Evolutionary conservation across 2,888 invertebrate genomes (phyloP), one percentile per base, ranked within the genome.

Genomic region (Pseudococcus jackbeardsleyi): DNA sequence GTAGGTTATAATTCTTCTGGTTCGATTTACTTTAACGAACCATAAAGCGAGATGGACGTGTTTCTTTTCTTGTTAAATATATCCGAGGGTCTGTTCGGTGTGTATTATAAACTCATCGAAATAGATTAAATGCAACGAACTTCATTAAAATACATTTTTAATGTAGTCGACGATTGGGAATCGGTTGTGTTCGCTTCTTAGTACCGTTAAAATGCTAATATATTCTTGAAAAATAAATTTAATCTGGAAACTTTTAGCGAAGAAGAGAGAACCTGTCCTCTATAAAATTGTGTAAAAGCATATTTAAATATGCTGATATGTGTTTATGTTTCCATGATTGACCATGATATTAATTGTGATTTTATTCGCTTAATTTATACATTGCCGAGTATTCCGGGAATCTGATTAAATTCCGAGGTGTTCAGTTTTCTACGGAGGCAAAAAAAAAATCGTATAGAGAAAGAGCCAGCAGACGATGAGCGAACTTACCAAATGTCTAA

Each of bases 191-290:
- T 50, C 85, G 26, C 85, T 12, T 85, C 85, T 46, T 85, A 7
- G 59, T 88, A 88, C 88, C 88, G 88, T 88, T 88, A 88, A 88
- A 88, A 88, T 88, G 79, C 88, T 88, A 88, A 88, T 88, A 26
- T 54, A 50, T 19, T 22, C 42, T 88, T 15, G 50, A 48, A 79
- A 46, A 22, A 22, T 86, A 46, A 46, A 64, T 86, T 86, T 86
- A 86, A 86, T 86, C 42, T 46, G 68, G 46, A 85, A 86, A 82
- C 79, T 82, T 86, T 85, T 33, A 33, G 33, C 72, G 26, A 82
- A 82, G 15, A 22, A 72, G 12, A 79, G 46, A 42, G 79, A 79
- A 82, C 79, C 79, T 19, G 79, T 82, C 42, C 39, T 33, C 42
- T 22, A 82, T 82, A 82, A 82, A 82, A 82, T 46, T n/a, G 79